A percentile compares a stretch with the other conserved stretches of the same genome.
Conservation (phyloP, 1,140 invertebrate species). For the Lanistes nyassanus region DNA sequence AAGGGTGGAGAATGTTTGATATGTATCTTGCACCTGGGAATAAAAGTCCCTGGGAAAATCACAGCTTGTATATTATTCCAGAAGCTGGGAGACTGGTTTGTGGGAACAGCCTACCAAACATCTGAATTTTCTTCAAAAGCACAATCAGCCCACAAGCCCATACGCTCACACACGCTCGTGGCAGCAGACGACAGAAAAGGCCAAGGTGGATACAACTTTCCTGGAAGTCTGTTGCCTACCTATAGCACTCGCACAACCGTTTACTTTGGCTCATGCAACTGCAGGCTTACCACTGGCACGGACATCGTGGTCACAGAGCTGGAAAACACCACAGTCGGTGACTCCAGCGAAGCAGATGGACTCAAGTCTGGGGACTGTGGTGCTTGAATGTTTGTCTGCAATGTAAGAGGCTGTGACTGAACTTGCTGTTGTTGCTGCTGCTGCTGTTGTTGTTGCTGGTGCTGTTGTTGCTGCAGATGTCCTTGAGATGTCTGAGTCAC, state of each 20-base stretch:
- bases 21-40: too few species aligned
- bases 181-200: too few species aligned
- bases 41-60: too few species aligned
- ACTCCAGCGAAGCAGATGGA: slow-evolving; percentile 4
- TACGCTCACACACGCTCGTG: too few species aligned
- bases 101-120: too few species aligned
- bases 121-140: too few species aligned
- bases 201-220: not conserved
- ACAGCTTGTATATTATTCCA: too few species aligned
- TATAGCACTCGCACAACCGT: too few species aligned
- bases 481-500: slow-evolving; percentile 33
- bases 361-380: slow-evolving; percentile 12
- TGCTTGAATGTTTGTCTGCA: slow-evolving; percentile 5
- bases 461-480: slow-evolving; percentile 25
- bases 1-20: too few species aligned
- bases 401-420: slow-evolving; percentile 6
- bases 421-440: slow-evolving; percentile 25
- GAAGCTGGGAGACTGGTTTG: too few species aligned
- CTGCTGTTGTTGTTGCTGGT: slow-evolving; percentile 32
- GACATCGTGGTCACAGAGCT: not conserved
- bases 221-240: not conserved
- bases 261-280: too few species aligned
- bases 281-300: slow-evolving; percentile 14
- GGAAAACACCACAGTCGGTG: not conserved
- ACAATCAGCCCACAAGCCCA: too few species aligned